Base-by-base conservation (phyloP, 2,113 vertebrate species). In the Sprattus sprattus region DNA sequence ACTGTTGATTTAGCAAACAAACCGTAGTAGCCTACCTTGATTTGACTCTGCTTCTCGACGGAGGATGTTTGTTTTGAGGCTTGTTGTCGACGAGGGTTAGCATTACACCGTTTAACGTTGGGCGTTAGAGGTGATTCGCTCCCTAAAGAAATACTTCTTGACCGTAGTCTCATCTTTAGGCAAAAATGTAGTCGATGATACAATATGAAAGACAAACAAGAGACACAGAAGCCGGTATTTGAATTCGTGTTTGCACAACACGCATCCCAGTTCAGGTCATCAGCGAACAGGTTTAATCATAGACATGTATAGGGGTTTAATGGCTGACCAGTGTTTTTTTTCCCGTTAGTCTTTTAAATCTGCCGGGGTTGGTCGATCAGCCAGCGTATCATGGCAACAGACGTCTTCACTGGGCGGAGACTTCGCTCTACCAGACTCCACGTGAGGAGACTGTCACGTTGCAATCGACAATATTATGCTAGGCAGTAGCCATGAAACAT, bases 341-440 rank as follows among this genome's bases (percentile, higher is more conserved):
- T 45, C 45, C n/a, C 84, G 78, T 81, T 47, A 84, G 64, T 71
- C 28, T 84, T 94, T 94, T 91, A 89, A 94, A 94, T 89, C 83
- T 89, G 71, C 91, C 89, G 86, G 88, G 88, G 89, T 64, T 86
- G 84, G 85, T 86, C 90, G 86, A 89, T 86, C 52, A 32, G 0
- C 20, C 18, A 88, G 49, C 85, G 45, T 67, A 80, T 82, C 89
- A 86, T 47, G 49, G 8, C 25, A n/a, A 78, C 67, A 44, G 82
- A 60, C 85, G 45, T 46, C 0, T 0, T 0, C 0, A 71, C 18
- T 84, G 90, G 94, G 93, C 92, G 94, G 92, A 39, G 88, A 87
- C 57, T 57, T 18, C 16, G 20, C 15, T 0, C 9, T 18, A 18
- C 28, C 64, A 28, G 9, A 45, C 6, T 84, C 86, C 71, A 78